phyloP scores from a whole-genome alignment of 1,140 invertebrate genomes.

The Cyrtorhinus lividipennis region DNA sequence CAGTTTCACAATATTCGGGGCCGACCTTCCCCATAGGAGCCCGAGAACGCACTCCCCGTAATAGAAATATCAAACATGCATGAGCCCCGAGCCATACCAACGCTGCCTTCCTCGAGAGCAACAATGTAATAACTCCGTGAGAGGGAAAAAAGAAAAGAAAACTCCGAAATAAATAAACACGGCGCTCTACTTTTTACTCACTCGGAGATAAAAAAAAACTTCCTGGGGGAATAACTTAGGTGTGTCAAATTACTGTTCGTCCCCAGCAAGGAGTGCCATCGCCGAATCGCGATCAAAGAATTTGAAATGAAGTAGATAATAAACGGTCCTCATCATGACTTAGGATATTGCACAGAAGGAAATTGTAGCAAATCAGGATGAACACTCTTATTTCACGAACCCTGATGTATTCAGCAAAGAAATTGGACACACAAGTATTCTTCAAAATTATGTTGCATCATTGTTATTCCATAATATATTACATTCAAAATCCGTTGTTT shows the following conservation, averaged over 20 bases:
- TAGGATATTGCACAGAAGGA: no score
- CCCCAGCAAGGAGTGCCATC: no score
- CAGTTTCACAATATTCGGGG: constrained; percentile 1
- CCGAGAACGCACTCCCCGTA: background rate
- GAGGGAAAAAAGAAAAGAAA: background rate
- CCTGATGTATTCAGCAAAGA: no score
- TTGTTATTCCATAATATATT: no score
- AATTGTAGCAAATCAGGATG: no score
- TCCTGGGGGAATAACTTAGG: background rate
- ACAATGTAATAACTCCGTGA: constrained; percentile 2
- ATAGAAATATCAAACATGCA: constrained; percentile 10
- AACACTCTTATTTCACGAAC: no score
- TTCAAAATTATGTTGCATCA: no score
- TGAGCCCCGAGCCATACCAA: background rate
- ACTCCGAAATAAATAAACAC: background rate
- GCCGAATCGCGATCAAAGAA: no score
- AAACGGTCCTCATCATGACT: no score
- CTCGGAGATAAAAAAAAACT: background rate
- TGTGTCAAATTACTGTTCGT: background rate
- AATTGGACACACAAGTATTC: no score
- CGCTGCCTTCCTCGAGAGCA: background rate
- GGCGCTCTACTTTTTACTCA: background rate
- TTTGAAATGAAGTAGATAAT: no score
- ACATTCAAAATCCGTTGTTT: no score
- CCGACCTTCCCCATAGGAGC: background rate